Base-by-base conservation (phyloP, 2,888 invertebrate genomes). In the Liopterus haemorrhoidalis region DNA sequence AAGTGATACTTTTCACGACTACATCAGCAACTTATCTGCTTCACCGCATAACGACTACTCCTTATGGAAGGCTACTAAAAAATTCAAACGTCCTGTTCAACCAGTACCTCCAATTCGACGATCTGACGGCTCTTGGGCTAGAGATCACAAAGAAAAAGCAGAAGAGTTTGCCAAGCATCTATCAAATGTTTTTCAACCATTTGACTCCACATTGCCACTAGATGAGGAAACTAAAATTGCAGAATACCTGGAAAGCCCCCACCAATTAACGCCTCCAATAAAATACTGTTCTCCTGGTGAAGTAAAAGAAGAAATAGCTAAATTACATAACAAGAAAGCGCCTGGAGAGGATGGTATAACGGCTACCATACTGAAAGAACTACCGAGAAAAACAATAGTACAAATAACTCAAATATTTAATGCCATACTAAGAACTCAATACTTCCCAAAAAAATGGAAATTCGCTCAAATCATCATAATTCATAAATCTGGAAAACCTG, bases 391-490 rank as follows among this genome's bases (percentile, higher is more conserved):
- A 33, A 52, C 33, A 5, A 32, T 54, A 4, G 16, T 42, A 1
- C 41, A 44, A 12, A 20, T 60, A 6, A 50, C 55, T 3, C 33
- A 43, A 12, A 35, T 59, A 0, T 53, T 48, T 5, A 58, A 58
- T 25, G 52, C 57, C 11, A 30, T 46, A 30, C 11, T 52, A 21
- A 42, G 52, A 49, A 38, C 51, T 22, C 35, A 41, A 2, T 49
- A 55, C 12, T 50, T 55, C 6, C 57, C 56, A 1, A 41, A 19
- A 8, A 38, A 54, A 40, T 59, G 56, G 52, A 58, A 60, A 48
- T 25, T 48, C 9, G 43, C 33, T 28, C 32, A 28, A 21, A 43
- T 42, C 21, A 43, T 48, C 33, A 33, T 48, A 25, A 47, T 55
- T 39, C n/a, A n/a, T n/a, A 39, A 38, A 38, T 16, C 27, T n/a